Conservation (phyloP, 2,797 vertebrate species). For the Steatocranus sp. region DNA sequence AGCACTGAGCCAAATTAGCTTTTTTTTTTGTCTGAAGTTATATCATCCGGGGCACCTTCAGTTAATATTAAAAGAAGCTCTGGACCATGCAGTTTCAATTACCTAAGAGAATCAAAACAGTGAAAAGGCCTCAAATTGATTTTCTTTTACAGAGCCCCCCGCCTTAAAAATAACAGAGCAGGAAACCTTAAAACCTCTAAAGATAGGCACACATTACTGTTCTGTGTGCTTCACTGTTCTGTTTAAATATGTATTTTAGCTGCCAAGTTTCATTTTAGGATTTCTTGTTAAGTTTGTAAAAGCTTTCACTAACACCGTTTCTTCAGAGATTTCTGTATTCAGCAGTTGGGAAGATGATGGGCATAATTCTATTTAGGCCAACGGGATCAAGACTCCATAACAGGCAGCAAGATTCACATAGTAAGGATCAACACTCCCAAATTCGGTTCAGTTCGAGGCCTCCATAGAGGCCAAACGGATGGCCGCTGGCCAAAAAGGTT, state of each 20-base stretch:
- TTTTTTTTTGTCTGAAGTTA: conserved; percentile 5
- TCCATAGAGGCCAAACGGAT: rapidly evolving
- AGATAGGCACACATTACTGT: background rate
- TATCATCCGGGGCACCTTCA: conserved; percentile 52
- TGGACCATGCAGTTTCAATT: conserved; percentile 76
- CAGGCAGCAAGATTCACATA: background rate
- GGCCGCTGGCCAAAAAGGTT: background rate
- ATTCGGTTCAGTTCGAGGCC: background rate
- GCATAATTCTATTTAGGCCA: background rate
- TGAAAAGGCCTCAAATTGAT: conserved; percentile 53
- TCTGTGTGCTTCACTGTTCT: background rate
- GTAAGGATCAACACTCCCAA: background rate
- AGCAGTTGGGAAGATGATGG: background rate
- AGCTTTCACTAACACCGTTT: background rate
- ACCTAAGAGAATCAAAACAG: conserved; percentile 65
- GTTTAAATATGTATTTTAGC: background rate
- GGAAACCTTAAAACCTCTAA: background rate
- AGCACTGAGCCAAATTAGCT: background rate
- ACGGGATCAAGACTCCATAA: background rate
- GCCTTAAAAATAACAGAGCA: background rate
- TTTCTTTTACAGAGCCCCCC: conserved; percentile 16
- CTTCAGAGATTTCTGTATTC: background rate
- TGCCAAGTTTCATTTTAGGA: background rate
- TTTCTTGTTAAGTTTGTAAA: background rate
- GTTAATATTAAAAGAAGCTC: conserved; percentile 69